These are phyloP conservation scores for Dicroscelio sp. DNA, from an alignment of 2,888 invertebrate genomes.

Conservation along the genomic window DNA sequence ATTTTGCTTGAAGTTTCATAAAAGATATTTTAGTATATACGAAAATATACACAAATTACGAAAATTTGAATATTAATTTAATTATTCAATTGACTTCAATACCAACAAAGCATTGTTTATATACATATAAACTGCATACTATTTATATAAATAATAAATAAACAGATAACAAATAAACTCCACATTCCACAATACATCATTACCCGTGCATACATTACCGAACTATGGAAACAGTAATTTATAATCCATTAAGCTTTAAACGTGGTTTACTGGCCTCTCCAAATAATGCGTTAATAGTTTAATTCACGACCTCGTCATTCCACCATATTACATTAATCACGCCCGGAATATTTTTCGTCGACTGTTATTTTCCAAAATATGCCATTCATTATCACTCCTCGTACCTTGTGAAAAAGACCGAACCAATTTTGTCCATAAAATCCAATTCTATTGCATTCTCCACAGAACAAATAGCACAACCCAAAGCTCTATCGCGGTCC, in stretches of 20 bases:
- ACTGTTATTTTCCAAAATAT: neutral
- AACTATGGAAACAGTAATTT: conserved; percentile 15
- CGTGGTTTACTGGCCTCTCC: conserved; percentile 24
- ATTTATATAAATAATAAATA: neutral
- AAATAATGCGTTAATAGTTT: conserved; percentile 40
- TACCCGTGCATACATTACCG: neutral
- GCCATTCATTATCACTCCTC: conserved; percentile 26
- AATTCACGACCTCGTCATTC: conserved; percentile 31
- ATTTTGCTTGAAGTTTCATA: too few relatives aligned
- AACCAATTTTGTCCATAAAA: too few relatives aligned
- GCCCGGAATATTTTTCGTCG: neutral
- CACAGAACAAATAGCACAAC: too few relatives aligned
- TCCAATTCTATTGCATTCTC: too few relatives aligned
- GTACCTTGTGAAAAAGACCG: too few relatives aligned
- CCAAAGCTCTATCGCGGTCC: neutral
- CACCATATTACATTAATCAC: conserved; percentile 36
- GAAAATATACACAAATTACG: too few relatives aligned
- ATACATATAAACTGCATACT: too few relatives aligned
- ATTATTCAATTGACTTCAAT: too few relatives aligned
- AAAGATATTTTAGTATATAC: too few relatives aligned
- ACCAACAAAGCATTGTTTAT: too few relatives aligned
- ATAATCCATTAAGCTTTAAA: conserved; percentile 50
- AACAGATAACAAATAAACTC: neutral
- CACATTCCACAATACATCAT: neutral
- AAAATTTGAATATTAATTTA: too few relatives aligned